These are phyloP conservation scores for Eulemur rufifrons DNA, from an alignment of 2,113 vertebrate genomes.

Conservation along the genomic window DNA sequence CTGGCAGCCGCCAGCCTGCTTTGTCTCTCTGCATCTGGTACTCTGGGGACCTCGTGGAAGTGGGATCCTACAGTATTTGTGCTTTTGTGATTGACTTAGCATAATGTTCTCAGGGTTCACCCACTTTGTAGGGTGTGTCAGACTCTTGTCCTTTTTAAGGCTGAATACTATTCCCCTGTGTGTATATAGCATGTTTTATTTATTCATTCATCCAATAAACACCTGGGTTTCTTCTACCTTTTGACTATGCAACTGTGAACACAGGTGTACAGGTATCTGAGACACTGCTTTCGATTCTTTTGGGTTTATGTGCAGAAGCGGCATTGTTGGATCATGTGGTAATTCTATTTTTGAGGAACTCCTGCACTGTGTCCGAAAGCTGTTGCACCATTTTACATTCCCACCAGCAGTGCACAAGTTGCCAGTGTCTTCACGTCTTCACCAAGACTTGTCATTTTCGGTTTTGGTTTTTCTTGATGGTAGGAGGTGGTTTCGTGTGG, in stretches of 20 bases:
- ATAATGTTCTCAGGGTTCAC: background rate
- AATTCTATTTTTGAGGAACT: background rate
- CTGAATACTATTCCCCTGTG: rapidly evolving
- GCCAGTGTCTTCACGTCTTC: background rate
- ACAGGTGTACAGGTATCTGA: too few species aligned
- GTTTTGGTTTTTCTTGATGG: background rate
- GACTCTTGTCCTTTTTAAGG: background rate
- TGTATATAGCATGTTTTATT: background rate
- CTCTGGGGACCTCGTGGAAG: background rate
- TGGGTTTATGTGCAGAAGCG: background rate
- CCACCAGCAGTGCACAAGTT: background rate
- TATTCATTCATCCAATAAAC: rapidly evolving
- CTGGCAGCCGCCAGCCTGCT: background rate
- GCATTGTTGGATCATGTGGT: background rate
- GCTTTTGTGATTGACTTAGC: too few species aligned
- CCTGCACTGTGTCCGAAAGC: background rate
- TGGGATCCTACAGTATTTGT: too few species aligned
- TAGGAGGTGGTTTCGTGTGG: rapidly evolving
- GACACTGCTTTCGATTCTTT: background rate
- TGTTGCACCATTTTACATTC: background rate
- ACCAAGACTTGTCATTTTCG: too few species aligned
- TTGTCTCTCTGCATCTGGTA: background rate
- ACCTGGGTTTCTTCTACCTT: background rate
- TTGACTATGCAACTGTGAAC: background rate
- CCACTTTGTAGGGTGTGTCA: rapidly evolving